phyloP scores from a whole-genome alignment of 2,113 vertebrate species.

The Cochlearius cochlearius region DNA sequence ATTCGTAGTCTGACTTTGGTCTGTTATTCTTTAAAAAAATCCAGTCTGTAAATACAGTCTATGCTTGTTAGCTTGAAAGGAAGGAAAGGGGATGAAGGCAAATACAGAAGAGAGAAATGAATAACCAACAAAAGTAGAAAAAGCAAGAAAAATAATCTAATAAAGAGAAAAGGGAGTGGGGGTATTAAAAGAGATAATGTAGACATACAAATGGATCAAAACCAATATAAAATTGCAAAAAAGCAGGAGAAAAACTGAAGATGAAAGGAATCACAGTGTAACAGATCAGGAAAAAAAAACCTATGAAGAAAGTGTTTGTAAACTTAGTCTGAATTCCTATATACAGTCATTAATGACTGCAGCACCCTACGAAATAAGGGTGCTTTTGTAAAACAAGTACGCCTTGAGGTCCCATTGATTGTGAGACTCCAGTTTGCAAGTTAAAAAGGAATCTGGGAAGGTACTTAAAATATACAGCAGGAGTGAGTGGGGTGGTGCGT shows the following conservation, averaged over 20 bases:
- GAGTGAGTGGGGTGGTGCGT: not conserved
- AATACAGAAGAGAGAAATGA: not conserved
- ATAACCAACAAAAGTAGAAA: not conserved
- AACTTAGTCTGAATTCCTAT: not conserved
- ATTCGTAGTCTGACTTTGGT: slow-evolving; percentile 36
- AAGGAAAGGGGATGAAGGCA: not conserved
- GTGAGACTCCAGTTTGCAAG: not conserved
- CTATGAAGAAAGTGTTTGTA: not conserved
- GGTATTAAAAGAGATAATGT: not conserved
- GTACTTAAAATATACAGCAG: not conserved
- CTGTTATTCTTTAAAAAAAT: slow-evolving; percentile 56
- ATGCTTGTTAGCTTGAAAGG: slow-evolving; percentile 13
- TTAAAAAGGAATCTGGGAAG: not conserved
- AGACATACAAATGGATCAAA: not conserved
- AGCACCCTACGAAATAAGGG: not conserved
- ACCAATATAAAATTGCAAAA: not conserved
- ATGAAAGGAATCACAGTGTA: not conserved
- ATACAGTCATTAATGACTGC: not conserved
- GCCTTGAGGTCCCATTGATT: not conserved
- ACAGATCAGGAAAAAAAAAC: not conserved
- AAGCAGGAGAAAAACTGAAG: not conserved
- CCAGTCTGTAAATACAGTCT: slow-evolving; percentile 46
- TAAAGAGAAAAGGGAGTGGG: not conserved
- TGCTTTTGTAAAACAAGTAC: not conserved
- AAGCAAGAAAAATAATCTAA: not conserved